Evolutionary conservation across 1,140 invertebrate genomes (phyloP), one percentile per base, ranked within the genome.

Genomic region (Heliothis subflexa): DNA sequence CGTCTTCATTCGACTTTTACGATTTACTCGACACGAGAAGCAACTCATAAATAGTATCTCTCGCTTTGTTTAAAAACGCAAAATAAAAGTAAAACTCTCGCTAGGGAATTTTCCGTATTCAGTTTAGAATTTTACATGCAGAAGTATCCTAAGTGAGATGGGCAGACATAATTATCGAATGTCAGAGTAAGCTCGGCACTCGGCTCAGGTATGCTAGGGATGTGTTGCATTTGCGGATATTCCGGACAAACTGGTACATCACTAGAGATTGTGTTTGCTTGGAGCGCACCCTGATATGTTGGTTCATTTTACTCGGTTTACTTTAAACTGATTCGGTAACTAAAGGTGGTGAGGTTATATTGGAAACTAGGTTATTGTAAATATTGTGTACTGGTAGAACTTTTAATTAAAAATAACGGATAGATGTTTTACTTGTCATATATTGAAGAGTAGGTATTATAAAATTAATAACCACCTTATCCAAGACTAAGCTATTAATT

Each of bases 161-260:
- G 49, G 73, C 59, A 40, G 73, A 49, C 25, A 75, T 75, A 64
- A 75, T 75, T 75, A 75, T 75, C 59, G 73, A 33, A 59, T 61
- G 73, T 75, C 73, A 64, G 73, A 1, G 28, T 2, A n/a, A 55
- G 4, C 50, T 52, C 45, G 14, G 45, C 47, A 54, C 68, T 71
- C 50, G 25, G 7, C 21, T 1, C 68, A 54, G 68, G 68, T 71
- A 71, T 71, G 66, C 66, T 28, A 71, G 68, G 25, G 68, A 71
- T 54, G 49, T 55, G 47, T 49, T 70, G 66, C 66, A 70, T 49
- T 70, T 50, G 66, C 47, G 21, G 47, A 52, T 47, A 66, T 66
- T 47, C 40, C 62, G 62, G 62, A 11, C 11, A 66, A 50, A 70
- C 50, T 68, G 66, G 47, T 52, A 49, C 45, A 52, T 52, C 18